Base-by-base conservation (phyloP, 2,113 vertebrate species). In the Paramisgurnus dabryanus region DNA sequence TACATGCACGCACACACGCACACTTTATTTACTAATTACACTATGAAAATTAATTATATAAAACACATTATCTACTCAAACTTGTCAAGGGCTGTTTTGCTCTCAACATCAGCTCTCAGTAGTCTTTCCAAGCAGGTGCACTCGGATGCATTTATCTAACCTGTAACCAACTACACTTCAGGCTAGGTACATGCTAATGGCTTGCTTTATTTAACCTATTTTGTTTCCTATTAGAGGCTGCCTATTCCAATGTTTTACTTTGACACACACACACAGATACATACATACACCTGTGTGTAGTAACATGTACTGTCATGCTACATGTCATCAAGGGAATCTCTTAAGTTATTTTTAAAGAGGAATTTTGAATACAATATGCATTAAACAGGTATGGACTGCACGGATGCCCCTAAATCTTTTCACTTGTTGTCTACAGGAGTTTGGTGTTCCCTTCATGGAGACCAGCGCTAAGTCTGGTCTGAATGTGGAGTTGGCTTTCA, bases 381-480 rank as follows among this genome's bases (percentile, higher is more conserved):
- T 60, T 41, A 41, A 34, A 34, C 27, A 3, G 27, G 27, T 34
- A 34, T 34, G 27, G 27, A 34, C 27, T 34, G 27, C 27, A 34
- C 27, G 1, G 27, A 34, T 2, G 27, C 27, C 27, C 27, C 27
- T 34, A 34, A 34, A 15, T 7, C 8, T 39, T 41, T 47, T 67
- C 18, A 17, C 66, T 18, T 41, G 41, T 41, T 43, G 39, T 18
- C 73, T 85, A 18, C 89, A 99, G 97, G 96, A 97, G 78, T 98
- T 95, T 0, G 95, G 96, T 0, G 94, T 99, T 65, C 96, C 97
- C 68, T 99, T 96, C 82, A 97, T 99, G 97, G 97, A 99, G 91
- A 99, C 97, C 64, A 98, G 97, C 0, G 96, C 96, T 60, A 98
- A 94, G 89, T 95, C 92, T 0, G 96, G 97, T 78, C 91, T 98